These are phyloP conservation scores for Microtus oregoni DNA, from an alignment of 2,113 vertebrate species.

Conservation along the genomic window DNA sequence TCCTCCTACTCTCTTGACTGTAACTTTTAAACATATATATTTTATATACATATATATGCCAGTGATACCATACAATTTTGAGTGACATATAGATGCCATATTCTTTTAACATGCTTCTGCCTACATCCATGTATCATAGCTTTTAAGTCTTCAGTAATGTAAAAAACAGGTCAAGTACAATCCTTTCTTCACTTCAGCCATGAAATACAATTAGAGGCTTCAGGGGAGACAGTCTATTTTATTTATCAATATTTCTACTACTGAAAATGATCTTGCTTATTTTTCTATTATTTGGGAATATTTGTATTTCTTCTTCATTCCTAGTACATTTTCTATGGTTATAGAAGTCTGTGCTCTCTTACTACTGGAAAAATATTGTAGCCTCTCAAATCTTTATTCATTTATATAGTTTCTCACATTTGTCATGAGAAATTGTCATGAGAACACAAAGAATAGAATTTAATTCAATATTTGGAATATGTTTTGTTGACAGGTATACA, in stretches of 20 bases:
- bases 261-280: background rate
- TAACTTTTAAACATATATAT: background rate
- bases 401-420: background rate
- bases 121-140: background rate
- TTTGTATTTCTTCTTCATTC: background rate
- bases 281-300: background rate
- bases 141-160: background rate
- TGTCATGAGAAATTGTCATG: too few species aligned
- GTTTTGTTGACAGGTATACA: background rate
- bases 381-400: too few species aligned
- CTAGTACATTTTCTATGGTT: background rate
- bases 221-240: background rate
- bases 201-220: background rate
- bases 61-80: background rate
- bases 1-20: background rate
- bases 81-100: background rate
- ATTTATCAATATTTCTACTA: background rate
- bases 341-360: background rate
- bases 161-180: background rate
- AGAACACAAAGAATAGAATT: background rate
- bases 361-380: background rate
- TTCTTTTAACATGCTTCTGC: background rate
- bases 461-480: background rate
- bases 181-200: background rate
- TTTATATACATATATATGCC: background rate